A percentile compares a stretch with the other conserved stretches of the same genome.
These are phyloP conservation scores for Ceratina calcarata DNA, from an alignment of 1,140 invertebrate genomes.

Conservation along the genomic window DNA sequence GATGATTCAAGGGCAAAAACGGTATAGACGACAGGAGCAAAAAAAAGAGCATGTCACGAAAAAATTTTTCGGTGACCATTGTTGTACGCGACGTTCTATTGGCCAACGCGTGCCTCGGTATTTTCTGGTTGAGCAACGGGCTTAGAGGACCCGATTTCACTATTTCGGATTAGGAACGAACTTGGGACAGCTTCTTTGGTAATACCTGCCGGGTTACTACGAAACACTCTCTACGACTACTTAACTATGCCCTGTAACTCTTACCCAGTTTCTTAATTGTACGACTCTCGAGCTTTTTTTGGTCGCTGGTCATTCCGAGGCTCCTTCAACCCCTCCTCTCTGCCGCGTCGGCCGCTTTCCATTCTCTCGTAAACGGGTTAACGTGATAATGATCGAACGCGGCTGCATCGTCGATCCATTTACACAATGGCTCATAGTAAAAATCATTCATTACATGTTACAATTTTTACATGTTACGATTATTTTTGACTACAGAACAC, in stretches of 20 bases:
- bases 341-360: neutral
- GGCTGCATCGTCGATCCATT: neutral
- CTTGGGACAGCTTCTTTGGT: slow-evolving; percentile 41
- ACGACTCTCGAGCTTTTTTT: slow-evolving; percentile 39
- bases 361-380: slow-evolving; percentile 14
- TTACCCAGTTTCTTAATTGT: slow-evolving; percentile 43
- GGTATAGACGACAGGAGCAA: neutral
- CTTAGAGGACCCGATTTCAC: slow-evolving; percentile 50
- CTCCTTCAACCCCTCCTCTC: neutral
- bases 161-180: slow-evolving; percentile 35
- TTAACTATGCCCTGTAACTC: slow-evolving; percentile 32
- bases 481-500: too few species aligned
- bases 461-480: too few species aligned
- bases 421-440: neutral
- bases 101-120: slow-evolving; percentile 42
- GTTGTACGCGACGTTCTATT: slow-evolving; percentile 28
- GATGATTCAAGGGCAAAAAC: neutral
- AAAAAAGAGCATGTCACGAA: neutral
- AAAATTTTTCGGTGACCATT: neutral
- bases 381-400: slow-evolving; percentile 1
- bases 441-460: too few species aligned
- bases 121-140: slow-evolving; percentile 48
- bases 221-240: slow-evolving; percentile 28
- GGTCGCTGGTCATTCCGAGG: slow-evolving; percentile 7
- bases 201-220: slow-evolving; percentile 24